These are phyloP conservation scores for Pocillopora meandrina DNA, from an alignment of 92 coral and sea anemone species.

Conservation along the genomic window DNA sequence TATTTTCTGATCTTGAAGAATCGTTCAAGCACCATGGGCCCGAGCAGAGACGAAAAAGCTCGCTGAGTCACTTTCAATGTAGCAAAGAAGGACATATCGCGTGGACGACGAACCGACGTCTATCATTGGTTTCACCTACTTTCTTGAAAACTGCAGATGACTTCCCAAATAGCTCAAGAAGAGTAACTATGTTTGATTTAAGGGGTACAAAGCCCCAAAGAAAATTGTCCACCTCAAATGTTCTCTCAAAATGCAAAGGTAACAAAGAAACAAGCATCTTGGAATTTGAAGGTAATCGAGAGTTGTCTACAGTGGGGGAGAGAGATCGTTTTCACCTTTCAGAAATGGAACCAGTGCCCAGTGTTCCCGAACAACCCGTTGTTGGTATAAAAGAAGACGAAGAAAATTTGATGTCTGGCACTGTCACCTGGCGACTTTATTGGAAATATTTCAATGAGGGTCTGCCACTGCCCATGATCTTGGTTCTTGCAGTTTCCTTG, in stretches of 20 bases:
- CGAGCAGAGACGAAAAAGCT: neutral
- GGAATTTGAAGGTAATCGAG: no score
- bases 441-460: slow-evolving; percentile 9
- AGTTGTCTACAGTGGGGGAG: no score
- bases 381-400: neutral
- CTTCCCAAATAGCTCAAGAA: no score
- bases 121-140: neutral
- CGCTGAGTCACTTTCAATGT: neutral
- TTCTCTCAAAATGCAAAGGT: no score
- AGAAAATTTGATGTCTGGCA: neutral
- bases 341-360: neutral
- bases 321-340: neutral
- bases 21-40: neutral
- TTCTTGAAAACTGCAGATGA: no score
- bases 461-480: neutral
- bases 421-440: slow-evolving; percentile 9
- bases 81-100: neutral
- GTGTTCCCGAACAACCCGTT: neutral
- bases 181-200: no score
- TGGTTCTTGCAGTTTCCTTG: neutral
- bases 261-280: no score
- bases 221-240: no score
- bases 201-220: no score
- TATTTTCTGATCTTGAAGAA: neutral
- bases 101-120: neutral